Evolutionary conservation across 2,113 vertebrate genomes (phyloP), one percentile per base, ranked within the genome.

Genomic region (Coracopsis vasa): DNA sequence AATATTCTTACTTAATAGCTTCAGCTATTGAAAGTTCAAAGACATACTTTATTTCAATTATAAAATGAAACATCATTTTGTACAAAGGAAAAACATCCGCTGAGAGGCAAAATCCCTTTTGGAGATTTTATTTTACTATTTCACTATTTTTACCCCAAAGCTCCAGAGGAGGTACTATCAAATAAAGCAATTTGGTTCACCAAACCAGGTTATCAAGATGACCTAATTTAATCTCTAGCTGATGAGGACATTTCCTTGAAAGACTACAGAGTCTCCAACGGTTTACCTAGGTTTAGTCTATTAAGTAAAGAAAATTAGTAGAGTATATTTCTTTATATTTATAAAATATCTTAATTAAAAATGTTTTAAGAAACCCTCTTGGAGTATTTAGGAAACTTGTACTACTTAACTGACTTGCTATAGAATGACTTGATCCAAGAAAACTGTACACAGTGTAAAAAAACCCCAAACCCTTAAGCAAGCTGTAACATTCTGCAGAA

Each of bases 151-250:
- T 94, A 92, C 88, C n/a, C 2, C 13, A 19, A 8, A 81, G 71
- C 69, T 94, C 64, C 60, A 56, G 72, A 77, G 92, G 61, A 94
- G 10, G 39, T 48, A 47, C 64, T 74, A 79, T 86, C 82, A 78
- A 65, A 71, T 72, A 86, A 91, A 95, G 42, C 33, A 74, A 74
- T 78, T 86, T 65, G 8, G 56, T 84, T 96, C 80, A 93, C 88
- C 79, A 80, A 95, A 92, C 84, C 90, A 94, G 88, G 79, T 94
- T 92, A 93, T 92, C 82, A 94, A 92, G 54, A 81, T 80, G 91
- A 92, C 90, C 92, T 81, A 69, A 88, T 93, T 95, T 71, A 90
- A 72, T 86, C 71, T 93, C 84, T 50, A 67, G n/a, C 54, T 91
- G 95, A 91, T 84, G 69, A 93, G 92, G 54, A 92, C 60, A 28